Percentiles rank a stretch among this genome's conserved stretches.
These are phyloP conservation scores for Himalopsyche anomala DNA, from an alignment of 2,888 invertebrate species.

Conservation along the genomic window DNA sequence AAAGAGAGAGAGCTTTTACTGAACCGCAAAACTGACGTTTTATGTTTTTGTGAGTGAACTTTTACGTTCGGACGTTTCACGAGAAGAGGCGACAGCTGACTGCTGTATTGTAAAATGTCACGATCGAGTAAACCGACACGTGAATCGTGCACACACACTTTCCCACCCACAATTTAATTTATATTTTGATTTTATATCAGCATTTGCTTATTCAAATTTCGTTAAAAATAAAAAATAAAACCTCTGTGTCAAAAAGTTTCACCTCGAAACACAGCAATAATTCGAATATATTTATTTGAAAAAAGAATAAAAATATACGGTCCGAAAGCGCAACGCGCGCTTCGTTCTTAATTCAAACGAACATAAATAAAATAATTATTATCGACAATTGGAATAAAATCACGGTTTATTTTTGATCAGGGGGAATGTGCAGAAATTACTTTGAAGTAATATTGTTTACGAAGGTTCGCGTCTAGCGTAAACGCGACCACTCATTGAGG, in stretches of 20 bases:
- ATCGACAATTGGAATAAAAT: background rate
- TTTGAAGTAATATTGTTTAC: slow-evolving; percentile 39
- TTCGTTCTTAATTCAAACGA: slow-evolving; percentile 1
- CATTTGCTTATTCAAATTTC: background rate
- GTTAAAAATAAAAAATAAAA: slow-evolving; percentile 5
- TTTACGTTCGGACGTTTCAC: slow-evolving; percentile 42
- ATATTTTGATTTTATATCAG: background rate
- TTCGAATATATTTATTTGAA: background rate
- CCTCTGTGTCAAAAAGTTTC: slow-evolving; percentile 15
- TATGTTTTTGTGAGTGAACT: slow-evolving; percentile 35
- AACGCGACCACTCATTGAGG: slow-evolving; percentile 39
- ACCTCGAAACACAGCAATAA: slow-evolving; percentile 28
- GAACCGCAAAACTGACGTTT: slow-evolving; percentile 33
- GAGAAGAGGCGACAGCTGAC: slow-evolving; percentile 55
- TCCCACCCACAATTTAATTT: slow-evolving; percentile 33
- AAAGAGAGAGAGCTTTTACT: background rate
- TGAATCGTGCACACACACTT: slow-evolving; percentile 54
- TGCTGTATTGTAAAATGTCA: slow-evolving; percentile 51
- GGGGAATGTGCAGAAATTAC: background rate
- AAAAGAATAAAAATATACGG: slow-evolving; percentile 12
- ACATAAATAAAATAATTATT: slow-evolving; percentile 6
- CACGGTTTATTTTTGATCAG: slow-evolving; percentile 27
- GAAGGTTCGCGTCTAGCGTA: slow-evolving; percentile 32
- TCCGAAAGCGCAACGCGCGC: slow-evolving; percentile 35
- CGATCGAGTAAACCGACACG: slow-evolving; percentile 58